phyloP scores from a whole-genome alignment of 2,888 invertebrate genomes.

The Melieria omissa region DNA sequence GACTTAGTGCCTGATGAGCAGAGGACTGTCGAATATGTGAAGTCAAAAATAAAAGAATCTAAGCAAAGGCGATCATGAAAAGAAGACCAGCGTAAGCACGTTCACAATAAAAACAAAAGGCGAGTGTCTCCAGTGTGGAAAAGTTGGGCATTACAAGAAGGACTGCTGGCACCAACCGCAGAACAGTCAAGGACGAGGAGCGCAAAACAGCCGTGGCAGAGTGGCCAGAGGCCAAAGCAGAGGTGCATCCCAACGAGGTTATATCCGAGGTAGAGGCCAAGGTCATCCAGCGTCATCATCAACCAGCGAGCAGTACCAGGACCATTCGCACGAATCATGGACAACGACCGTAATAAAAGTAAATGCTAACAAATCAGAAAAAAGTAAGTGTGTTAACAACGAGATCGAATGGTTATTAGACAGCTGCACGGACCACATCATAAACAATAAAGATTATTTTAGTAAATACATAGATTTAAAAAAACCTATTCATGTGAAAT shows the following conservation, averaged over 20 bases:
- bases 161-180: conserved; percentile 12
- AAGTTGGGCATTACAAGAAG: conserved; percentile 15
- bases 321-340: conserved; percentile 5
- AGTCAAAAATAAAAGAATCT: conserved; percentile 13
- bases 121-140: conserved; percentile 17
- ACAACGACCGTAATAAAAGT: conserved; percentile 10
- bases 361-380: too few relatives aligned
- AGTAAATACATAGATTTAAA: conserved; percentile 16
- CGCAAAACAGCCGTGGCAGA: conserved; percentile 3
- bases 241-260: conserved; percentile 5
- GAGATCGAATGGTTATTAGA: conserved; percentile 10
- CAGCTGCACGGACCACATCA: conserved; percentile 18
- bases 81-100: conserved; percentile 14
- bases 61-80: conserved; percentile 10
- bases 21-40: conserved; percentile 19
- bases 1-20: conserved; percentile 7
- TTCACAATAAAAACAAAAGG: conserved; percentile 17
- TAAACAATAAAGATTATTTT: conserved; percentile 13
- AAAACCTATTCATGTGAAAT: conserved; percentile 15
- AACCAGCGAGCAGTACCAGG: background rate
- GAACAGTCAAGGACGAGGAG: conserved; percentile 4
- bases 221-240: conserved; percentile 6
- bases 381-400: too few relatives aligned
- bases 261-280: conserved; percentile 11
- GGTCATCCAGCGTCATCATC: conserved; percentile 1